Evolutionary conservation across 2,113 vertebrate species (phyloP), one percentile per base, ranked within the genome.

Genomic region (Grammomys dolichurus): DNA sequence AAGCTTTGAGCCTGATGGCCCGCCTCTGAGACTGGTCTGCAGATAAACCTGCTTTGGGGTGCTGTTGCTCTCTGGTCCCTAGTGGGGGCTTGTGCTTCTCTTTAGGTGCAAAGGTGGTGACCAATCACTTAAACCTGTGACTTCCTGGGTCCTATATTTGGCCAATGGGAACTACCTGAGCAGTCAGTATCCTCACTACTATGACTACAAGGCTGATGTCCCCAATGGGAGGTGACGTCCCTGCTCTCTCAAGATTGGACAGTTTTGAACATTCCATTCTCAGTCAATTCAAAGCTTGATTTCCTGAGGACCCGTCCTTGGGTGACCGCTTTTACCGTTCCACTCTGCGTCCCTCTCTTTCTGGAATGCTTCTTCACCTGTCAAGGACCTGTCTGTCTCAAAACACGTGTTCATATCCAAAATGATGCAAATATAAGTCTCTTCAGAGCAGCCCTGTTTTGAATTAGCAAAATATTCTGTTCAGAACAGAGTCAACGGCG

Each of bases 401-500:
- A 94, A 72, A 78, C 31, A 75, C 31, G 24, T 40, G 48, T 65
- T 82, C 86, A 84, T 58, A 58, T 70, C 43, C 76, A 46, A 85
- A 89, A 46, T 67, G 87, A 89, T 48, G 48, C 56, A 76, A 46
- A 36, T 73, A 75, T 40, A 48, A 91, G 43, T 40, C 63, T 88
- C 76, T 90, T 72, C 84, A 48, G 3, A 89, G 48, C 22, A 73
- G 48, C 16, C 14, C 67, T 73, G 70, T 69, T 95, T 87, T 82
- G 77, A 73, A 87, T 56, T 77, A 95, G 87, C 80, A 87, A 92
- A 95, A n/a, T 91, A 94, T 93, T 89, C 92, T 75, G 72, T 73
- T 94, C 69, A 78, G 95, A 95, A n/a, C 28, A 43, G 89, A 75
- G 93, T 88, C 72, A 70, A 95, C 33, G 14, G n/a, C 86, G 51